A percentile compares a stretch with the other conserved stretches of the same genome.
Conservation (phyloP, 1,140 invertebrate genomes). For the Polyergus mexicanus region DNA sequence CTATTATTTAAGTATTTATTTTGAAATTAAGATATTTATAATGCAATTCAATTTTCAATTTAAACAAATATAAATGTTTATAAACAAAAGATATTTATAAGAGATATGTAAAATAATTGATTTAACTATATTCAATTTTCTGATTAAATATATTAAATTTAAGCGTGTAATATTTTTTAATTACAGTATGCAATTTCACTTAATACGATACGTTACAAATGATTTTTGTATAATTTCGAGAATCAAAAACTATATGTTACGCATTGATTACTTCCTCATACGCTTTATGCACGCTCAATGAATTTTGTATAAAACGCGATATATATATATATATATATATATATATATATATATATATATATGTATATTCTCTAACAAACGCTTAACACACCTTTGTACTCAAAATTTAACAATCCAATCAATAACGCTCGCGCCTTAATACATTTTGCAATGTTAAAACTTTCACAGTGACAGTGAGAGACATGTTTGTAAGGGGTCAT, state of each 20-base stretch:
- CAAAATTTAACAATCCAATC: slow-evolving; percentile 50
- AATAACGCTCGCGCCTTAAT: slow-evolving; percentile 44
- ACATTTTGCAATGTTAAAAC: slow-evolving; percentile 35
- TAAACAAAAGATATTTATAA: not conserved
- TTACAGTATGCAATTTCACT: not conserved
- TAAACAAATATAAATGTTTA: not conserved
- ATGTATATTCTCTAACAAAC: slow-evolving; percentile 17
- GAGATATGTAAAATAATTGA: not conserved
- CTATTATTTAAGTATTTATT: not conserved
- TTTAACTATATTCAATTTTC: not conserved
- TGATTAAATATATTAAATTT: not conserved
- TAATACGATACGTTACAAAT: not conserved
- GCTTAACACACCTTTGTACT: slow-evolving; percentile 31
- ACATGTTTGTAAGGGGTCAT: slow-evolving; percentile 28
- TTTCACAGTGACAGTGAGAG: not conserved
- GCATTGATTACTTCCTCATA: slow-evolving; percentile 8
- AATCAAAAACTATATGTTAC: not conserved
- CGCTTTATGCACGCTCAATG: not conserved
- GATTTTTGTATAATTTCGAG: slow-evolving; percentile 24
- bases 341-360: too few relatives aligned
- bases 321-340: too few relatives aligned
- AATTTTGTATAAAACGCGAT: slow-evolving; percentile 15
- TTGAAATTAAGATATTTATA: not conserved
- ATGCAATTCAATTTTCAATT: not conserved
- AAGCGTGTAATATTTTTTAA: not conserved